Conservation (phyloP, 2,797 vertebrate species). For the Xenopus petersii region DNA sequence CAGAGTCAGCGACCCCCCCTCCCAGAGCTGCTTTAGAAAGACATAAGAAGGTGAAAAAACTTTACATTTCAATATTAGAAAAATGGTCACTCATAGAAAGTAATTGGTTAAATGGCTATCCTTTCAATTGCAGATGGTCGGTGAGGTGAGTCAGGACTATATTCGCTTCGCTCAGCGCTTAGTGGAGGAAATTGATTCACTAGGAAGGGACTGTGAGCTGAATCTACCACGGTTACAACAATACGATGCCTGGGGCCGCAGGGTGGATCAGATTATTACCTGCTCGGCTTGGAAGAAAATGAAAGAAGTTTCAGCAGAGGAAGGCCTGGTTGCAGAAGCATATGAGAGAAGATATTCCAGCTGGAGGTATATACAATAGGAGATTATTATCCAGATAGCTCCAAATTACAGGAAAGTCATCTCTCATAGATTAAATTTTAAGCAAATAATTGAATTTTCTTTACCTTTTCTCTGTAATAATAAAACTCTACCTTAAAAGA, state of each 20-base stretch:
- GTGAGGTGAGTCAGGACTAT: conserved; percentile 63
- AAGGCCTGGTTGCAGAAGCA: conserved; percentile 72
- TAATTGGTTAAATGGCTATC: too few relatives aligned
- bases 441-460: too few relatives aligned
- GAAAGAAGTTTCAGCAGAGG: conserved; percentile 72
- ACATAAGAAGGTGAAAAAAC: too few relatives aligned
- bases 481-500: too few relatives aligned
- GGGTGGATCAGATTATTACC: conserved; percentile 71
- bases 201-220: conserved; percentile 73
- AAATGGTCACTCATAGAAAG: too few relatives aligned
- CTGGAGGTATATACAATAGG: conserved; percentile 67
- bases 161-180: conserved; percentile 70
- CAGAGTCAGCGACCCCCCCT: too few relatives aligned
- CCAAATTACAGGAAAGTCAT: too few relatives aligned
- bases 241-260: conserved; percentile 71
- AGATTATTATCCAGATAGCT: neutral
- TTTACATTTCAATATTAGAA: too few relatives aligned
- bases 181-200: conserved; percentile 60
- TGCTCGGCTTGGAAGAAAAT: conserved; percentile 74
- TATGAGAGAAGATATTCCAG: conserved; percentile 72
- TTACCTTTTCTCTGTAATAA: neutral
- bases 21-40: too few relatives aligned
- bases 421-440: too few relatives aligned
- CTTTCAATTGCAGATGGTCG: conserved; percentile 49
- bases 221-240: conserved; percentile 67